These are phyloP conservation scores for Drosophila lacteicornis DNA, from an alignment of 1,140 invertebrate genomes.

Conservation along the genomic window DNA sequence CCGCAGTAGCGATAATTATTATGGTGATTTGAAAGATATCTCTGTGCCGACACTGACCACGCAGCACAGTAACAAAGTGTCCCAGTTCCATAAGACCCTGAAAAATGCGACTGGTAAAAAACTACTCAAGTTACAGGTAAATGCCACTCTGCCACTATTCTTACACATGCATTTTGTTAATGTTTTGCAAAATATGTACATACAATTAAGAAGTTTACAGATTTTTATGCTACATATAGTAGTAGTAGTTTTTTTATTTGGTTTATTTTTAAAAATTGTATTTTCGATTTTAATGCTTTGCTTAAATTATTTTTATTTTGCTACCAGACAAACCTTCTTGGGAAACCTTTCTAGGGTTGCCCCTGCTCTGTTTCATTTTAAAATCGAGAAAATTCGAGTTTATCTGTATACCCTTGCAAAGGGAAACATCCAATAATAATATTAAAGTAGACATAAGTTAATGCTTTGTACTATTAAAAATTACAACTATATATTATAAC, in stretches of 20 bases:
- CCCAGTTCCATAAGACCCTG: slow-evolving; percentile 96
- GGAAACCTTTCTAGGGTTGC: too few species aligned
- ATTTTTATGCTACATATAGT: not conserved
- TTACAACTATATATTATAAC: too few species aligned
- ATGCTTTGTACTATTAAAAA: too few species aligned
- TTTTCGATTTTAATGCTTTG: too few species aligned
- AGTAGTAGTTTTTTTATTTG: too few species aligned
- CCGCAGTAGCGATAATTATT: slow-evolving; percentile 90
- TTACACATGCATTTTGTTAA: not conserved
- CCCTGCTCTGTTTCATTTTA: not conserved
- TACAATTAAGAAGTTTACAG: not conserved
- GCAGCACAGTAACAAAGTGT: slow-evolving; percentile 94
- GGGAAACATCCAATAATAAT: too few species aligned
- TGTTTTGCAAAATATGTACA: not conserved
- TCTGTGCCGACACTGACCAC: slow-evolving; percentile 92
- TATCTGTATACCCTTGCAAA: too few species aligned
- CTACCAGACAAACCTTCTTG: too few species aligned
- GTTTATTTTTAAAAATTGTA: not conserved
- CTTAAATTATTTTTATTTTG: not conserved
- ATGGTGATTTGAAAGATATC: slow-evolving; percentile 94
- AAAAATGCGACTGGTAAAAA: slow-evolving; percentile 93
- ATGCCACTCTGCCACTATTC: slow-evolving; percentile 12
- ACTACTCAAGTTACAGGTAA: slow-evolving; percentile 93
- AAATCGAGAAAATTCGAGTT: not conserved
- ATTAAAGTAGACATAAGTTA: too few species aligned